Base-by-base conservation (phyloP, 2,888 invertebrate species). In the Drosophila percnosoma region DNA sequence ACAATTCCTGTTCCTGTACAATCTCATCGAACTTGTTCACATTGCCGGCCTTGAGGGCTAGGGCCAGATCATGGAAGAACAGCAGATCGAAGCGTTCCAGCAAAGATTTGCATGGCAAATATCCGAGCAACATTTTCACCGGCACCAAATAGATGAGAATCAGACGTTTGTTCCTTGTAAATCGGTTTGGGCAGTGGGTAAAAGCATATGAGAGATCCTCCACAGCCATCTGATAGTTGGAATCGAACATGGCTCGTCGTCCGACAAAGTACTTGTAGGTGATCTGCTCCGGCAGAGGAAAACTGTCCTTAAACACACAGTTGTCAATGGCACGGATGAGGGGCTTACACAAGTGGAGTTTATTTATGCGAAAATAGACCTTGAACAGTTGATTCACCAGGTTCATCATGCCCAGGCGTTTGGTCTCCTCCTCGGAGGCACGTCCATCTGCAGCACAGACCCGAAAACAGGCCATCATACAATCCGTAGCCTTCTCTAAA, bases 191-290 rank as follows among this genome's bases (percentile, higher is more conserved):
- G 89, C 99, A 99, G 89, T 97, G 96, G 91, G 96, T 95, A 92
- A 99, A 99, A 0, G 99, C 99, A 93, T 96, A 99, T 0, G 97
- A 96, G 29, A 99, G 93, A 90, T 96, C 97, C 91, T 98, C 97
- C 92, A 99, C 98, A 29, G 99, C 99, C 93, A 96, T 95, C 92
- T 96, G 96, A 91, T 98, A 98, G 92, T 99, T 98, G 64, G 98
- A 98, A 93, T 99, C 99, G 92, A 99, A 99, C 98, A 99, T 99
- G 4, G 98, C 98, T 92, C 99, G 99, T 36, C 99, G 95, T 0
- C 99, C 99, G 24, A 99, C 98, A 93, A 98, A 99, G 93, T 99
- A 99, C 91, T 97, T 97, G 93, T 99, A 99, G 0, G 99, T 99
- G 63, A 99, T 97, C 91, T 97, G 97, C 91, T 99, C 99, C 13